These are phyloP conservation scores for Drosophila bocqueti DNA, from an alignment of 1,140 invertebrate species.

Conservation along the genomic window DNA sequence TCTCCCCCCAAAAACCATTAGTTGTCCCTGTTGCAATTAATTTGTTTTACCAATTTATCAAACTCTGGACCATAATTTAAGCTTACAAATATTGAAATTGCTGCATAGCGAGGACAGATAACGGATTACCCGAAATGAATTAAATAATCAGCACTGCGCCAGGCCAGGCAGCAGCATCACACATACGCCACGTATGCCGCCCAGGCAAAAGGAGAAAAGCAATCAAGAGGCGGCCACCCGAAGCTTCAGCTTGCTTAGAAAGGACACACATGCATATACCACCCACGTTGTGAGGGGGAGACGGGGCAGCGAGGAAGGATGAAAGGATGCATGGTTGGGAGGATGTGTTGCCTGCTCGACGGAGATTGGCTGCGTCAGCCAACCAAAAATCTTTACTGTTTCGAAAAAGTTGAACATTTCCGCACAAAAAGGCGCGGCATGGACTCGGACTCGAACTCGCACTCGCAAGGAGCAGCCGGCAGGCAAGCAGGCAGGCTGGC, in stretches of 20 bases:
- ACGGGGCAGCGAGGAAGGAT: not conserved
- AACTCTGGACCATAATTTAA: not conserved
- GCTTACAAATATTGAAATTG: conserved; percentile 38
- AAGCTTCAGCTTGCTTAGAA: conserved; percentile 32
- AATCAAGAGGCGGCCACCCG: conserved; percentile 34
- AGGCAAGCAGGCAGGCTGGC: not conserved
- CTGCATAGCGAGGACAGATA: conserved; percentile 19
- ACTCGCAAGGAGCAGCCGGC: conserved; percentile 29
- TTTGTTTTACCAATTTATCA: conserved; percentile 3
- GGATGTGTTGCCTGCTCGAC: conserved; percentile 51
- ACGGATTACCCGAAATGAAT: conserved; percentile 39
- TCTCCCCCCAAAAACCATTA: not conserved
- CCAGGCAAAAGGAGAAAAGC: conserved; percentile 21
- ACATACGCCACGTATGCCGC: conserved; percentile 65
- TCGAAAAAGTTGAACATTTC: conserved; percentile 82
- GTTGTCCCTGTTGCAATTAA: not conserved
- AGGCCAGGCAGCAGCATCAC: conserved; percentile 56
- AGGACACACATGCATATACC: conserved; percentile 43
- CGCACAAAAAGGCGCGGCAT: conserved; percentile 81
- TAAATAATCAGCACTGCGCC: conserved; percentile 55
- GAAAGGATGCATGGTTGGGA: not conserved
- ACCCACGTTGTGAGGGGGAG: conserved; percentile 41
- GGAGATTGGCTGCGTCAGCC: conserved; percentile 82
- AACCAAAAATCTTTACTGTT: conserved; percentile 84
- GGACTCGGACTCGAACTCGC: conserved; percentile 14